Evolutionary conservation across 2,888 invertebrate species (phyloP), one percentile per base, ranked within the genome.

Genomic region (Pristionchus arcanus): DNA sequence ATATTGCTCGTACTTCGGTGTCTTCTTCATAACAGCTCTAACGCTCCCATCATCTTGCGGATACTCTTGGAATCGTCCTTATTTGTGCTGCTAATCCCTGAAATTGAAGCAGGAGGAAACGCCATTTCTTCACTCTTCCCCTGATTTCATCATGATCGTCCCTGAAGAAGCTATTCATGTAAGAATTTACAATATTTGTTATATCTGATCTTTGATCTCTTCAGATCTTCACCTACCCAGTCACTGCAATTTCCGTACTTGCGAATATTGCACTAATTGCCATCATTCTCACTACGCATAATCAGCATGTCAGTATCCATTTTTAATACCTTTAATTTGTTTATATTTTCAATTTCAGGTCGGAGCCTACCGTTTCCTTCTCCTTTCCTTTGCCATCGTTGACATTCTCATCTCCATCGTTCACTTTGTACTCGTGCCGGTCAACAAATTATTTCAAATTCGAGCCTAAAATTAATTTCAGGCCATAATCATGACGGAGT

Each of bases 361-460:
- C 34, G 81, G 81, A 9, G 81, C 81, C 13, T 81, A 81, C 49
- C 81, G 81, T 1, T 81, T 42, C 21, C 49, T 81, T 25, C 81
- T 81, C n/a, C 81, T 81, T 16, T 25, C 49, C n/a, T 81, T 81
- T n/a, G 11, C 81, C 0, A n/a, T 81, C n/a, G 81, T 81, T n/a
- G 81, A 81, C n/a, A 81, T 81, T 81, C 81, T 81, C 81, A 81
- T 81, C 16, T 81, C 81, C 28, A 42, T 81, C 81, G 81, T 81
- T 9, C 81, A 81, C n/a, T 81, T 81, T 37, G 49, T 49, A 1
- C n/a, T 49, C 42, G 49, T 81, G 4, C 81, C 81, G 74, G 37
- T 77, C 19, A 13, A 28, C 21, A 37, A 37, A 3, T 37, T 74
- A 4, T 9, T 31, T 71, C 2, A 31, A 71, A 55, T 21, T 7